Percentiles rank a stretch among this genome's conserved stretches.
Evolutionary conservation across 2,113 vertebrate genomes (phyloP).

Genomic region (Oncorhynchus gorbuscha): DNA sequence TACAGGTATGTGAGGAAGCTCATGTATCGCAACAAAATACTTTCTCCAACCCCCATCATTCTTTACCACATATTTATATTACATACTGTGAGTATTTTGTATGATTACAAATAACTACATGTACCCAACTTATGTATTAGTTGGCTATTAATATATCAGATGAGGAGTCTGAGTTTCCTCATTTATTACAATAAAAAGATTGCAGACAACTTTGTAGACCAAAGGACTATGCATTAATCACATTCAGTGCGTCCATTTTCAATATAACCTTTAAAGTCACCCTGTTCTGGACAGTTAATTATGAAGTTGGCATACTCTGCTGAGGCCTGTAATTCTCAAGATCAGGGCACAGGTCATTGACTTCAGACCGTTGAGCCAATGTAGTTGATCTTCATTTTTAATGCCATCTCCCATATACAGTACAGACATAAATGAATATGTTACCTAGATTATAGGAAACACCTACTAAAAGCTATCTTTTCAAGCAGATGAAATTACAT

Average conservation of each 20-base stretch:
- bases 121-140: slow-evolving; percentile 1
- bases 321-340: slow-evolving; percentile 58
- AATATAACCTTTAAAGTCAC: slow-evolving; percentile 65
- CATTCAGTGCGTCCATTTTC: slow-evolving; percentile 43
- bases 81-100: not conserved
- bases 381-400: slow-evolving; percentile 51
- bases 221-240: slow-evolving; percentile 50
- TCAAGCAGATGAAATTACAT: not conserved
- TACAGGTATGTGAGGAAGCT: not conserved
- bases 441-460: slow-evolving; percentile 11
- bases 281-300: slow-evolving; percentile 67
- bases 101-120: not conserved
- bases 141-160: slow-evolving; percentile 24
- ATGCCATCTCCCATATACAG: slow-evolving; percentile 1
- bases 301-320: slow-evolving; percentile 59
- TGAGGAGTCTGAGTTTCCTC: slow-evolving; percentile 18
- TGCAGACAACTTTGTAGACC: slow-evolving; percentile 40
- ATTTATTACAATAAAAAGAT: slow-evolving; percentile 22
- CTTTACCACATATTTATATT: too few species aligned
- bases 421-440: slow-evolving; percentile 38
- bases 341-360: slow-evolving; percentile 61
- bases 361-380: slow-evolving; percentile 47
- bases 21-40: not conserved
- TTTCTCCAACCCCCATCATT: not conserved
- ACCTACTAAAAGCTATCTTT: too few species aligned